Base-by-base conservation (phyloP, 2,888 invertebrate species). In the Oscheius myriophilus region DNA sequence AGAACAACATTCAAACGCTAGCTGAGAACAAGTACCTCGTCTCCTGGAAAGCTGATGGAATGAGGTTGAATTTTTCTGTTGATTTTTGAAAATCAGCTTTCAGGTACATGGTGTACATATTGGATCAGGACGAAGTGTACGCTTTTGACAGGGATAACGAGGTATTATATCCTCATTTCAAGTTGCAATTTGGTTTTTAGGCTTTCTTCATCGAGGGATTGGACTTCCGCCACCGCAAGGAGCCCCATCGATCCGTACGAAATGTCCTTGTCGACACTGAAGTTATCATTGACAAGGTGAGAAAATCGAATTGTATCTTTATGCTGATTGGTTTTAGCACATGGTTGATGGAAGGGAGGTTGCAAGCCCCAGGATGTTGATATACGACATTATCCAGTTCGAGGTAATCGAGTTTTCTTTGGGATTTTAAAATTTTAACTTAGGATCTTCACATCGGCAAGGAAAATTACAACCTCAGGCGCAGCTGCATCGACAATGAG, bases 1-100 rank as follows among this genome's bases (percentile, higher is more conserved):
- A 75, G 12, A 67, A 84, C 59, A 99, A 99, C 87, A 89, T 98
- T 55, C 87, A 88, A 61, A 89, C 92, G 14, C 88, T 99, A 2
- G 89, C 91, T 41, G 88, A 91, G 76, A 93, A 93, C 85, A 93
- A 93, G 0, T 99, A 98, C 86, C 91, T 92, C 87, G 96, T 98
- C 0, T 97, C 96, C 1, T 99, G 98, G 98, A 99, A 99, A 87
- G 98, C 98, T 12, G 98, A 99, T 88, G 98, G 98, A 45, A 93
- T 93, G 42, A 91, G 94, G 92, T 93, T 16, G 14, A 25, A 14
- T 69, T 41, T 45, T 2, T 26, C 53, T 41, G n/a, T 67, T 33
- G 18, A 58, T 33, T 33, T 33, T 33, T 33, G 3, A 33, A 33
- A 33, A 33, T 33, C 4, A 33, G 33, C 33, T 64, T 82, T 4